Base-by-base conservation (phyloP, 2,888 invertebrate species). In the Orthonevra nobilis region DNA sequence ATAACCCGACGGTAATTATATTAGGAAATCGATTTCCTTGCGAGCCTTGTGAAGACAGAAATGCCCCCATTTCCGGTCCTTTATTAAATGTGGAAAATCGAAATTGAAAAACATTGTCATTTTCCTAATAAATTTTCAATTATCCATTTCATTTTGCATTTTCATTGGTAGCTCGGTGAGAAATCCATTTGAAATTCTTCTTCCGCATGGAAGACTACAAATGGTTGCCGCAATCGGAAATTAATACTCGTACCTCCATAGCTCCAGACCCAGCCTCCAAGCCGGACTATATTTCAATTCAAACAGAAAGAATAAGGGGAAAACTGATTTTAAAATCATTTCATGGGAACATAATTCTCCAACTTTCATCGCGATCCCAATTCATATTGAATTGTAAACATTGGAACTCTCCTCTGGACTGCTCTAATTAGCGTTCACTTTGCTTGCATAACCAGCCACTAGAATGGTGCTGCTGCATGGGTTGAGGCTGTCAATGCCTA, bases 21-120 rank as follows among this genome's bases (percentile, higher is more conserved):
- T 36, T 46, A 44, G 66, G 54, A 66, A 66, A 66, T 66, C 56
- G 54, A 54, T 66, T 56, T 66, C 56, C 46, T 34, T 28, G 28
- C 1, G 10, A 2, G 1, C 12, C 7, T 3, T 23, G 44, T 34
- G 12, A 20, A n/a, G n/a, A n/a, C n/a, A n/a, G n/a, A n/a, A n/a
- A n/a, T n/a, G n/a, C 46, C 61, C 36, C 26, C 36, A 61, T 48
- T 48, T 46, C 48, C 48, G 61, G 61, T 61, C 20, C 42, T 19
- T 14, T 42, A 30, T 30, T 17, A 14, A 44, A 44, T 42, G 44
- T 23, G 19, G 30, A 15, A 46, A 36, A 34, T 58, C 23, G 44
- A 61, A 61, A 48, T 48, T 38, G 10, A 12, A 61, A 61, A 48
- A 38, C 15, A 28, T 34, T 48, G 23, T 61, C 48, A 48, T 36